Evolutionary conservation across 2,797 vertebrate species (phyloP).

Genomic region (Morus bassanus): DNA sequence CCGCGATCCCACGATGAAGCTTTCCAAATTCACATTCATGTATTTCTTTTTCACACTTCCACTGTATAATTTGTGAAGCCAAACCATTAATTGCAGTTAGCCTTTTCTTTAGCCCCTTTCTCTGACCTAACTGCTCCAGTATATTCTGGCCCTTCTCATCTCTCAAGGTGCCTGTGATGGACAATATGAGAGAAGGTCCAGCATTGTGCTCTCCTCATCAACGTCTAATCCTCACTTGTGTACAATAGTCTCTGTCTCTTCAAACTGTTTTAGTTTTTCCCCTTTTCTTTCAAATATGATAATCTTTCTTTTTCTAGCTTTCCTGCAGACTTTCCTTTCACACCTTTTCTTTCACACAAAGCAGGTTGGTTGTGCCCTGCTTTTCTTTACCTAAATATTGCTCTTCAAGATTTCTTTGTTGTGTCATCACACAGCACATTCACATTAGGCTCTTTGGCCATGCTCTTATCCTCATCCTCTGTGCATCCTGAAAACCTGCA

Average conservation of each 20-base stretch:
- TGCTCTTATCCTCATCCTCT: not conserved
- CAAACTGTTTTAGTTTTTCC: not conserved
- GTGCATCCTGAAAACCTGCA: not conserved
- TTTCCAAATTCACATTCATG: not conserved
- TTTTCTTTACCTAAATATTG: not conserved
- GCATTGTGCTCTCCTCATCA: not conserved
- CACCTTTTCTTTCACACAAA: not conserved
- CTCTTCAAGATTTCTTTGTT: not conserved
- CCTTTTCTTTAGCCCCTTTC: not conserved
- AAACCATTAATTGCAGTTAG: fast-evolving
- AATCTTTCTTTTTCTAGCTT: not conserved
- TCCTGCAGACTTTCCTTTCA: not conserved
- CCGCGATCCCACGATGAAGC: fast-evolving
- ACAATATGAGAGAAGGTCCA: not conserved
- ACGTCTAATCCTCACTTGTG: not conserved
- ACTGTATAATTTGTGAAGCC: not conserved
- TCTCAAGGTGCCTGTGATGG: not conserved
- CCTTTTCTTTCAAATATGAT: not conserved
- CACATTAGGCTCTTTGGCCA: fast-evolving
- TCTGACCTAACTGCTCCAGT: not conserved
- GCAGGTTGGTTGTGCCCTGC: not conserved
- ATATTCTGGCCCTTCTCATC: not conserved
- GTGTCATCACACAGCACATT: not conserved
- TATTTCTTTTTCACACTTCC: not conserved
- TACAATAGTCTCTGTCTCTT: not conserved